A percentile compares a stretch with the other conserved stretches of the same genome.
Conservation (phyloP, 1,140 invertebrate species). For the Telenomus remus region DNA sequence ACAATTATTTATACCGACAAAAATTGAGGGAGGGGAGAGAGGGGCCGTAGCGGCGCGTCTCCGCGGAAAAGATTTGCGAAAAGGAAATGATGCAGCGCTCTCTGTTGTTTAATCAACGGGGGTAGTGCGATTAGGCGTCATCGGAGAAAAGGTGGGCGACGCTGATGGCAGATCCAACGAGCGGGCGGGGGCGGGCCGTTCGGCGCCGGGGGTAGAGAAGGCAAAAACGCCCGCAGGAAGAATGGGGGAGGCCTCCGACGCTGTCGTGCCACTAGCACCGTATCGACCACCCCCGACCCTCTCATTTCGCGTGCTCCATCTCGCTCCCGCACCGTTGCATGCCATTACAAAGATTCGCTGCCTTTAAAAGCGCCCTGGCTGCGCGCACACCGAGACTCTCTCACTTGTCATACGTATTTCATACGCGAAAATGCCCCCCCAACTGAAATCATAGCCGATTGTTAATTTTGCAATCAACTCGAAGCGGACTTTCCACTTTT, state of each 20-base stretch:
- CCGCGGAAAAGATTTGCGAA: conserved; percentile 46
- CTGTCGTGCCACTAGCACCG: conserved; percentile 71
- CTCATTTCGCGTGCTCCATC: conserved; percentile 38
- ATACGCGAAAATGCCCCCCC: conserved; percentile 18
- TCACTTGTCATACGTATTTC: conserved; percentile 51
- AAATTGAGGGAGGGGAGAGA: conserved; percentile 1
- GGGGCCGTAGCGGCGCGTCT: conserved; percentile 23
- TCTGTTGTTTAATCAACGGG: conserved; percentile 74
- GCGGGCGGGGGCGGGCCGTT: conserved; percentile 43
- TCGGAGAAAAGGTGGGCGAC: conserved; percentile 62
- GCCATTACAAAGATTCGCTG: conserved; percentile 49
- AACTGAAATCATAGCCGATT: conserved; percentile 35
- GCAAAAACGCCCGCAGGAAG: conserved; percentile 73
- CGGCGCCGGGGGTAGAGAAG: conserved; percentile 61
- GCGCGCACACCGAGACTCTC: conserved; percentile 2
- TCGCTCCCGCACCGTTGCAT: conserved; percentile 33
- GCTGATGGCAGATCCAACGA: conserved; percentile 50
- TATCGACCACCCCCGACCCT: conserved; percentile 71
- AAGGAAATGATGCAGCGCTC: conserved; percentile 54
- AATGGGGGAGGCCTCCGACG: conserved; percentile 71
- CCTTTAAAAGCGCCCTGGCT: conserved; percentile 25
- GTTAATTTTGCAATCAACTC: conserved; percentile 41
- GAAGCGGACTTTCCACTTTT: background rate
- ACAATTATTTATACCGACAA: too few species aligned
- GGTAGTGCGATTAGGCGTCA: conserved; percentile 71